Percentiles rank a stretch among this genome's conserved stretches.
phyloP scores from a whole-genome alignment of 1,140 invertebrate genomes.

The Magallana ariakensis region DNA sequence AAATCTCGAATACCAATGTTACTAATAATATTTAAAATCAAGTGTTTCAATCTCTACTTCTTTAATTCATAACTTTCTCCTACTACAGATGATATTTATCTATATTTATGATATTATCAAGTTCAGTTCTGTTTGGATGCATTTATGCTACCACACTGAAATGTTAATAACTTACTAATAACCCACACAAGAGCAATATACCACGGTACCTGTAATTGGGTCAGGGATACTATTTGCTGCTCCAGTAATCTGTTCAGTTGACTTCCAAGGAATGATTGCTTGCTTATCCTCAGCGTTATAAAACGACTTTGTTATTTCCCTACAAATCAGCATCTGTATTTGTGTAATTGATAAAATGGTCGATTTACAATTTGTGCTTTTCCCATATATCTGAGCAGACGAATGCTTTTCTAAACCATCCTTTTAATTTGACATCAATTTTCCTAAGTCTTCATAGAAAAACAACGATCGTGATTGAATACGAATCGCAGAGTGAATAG shows the following conservation, averaged over 20 bases:
- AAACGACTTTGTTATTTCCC: neutral
- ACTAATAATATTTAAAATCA: too few relatives aligned
- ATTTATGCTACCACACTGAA: too few relatives aligned
- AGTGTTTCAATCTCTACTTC: too few relatives aligned
- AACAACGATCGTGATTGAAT: neutral
- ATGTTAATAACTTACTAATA: too few relatives aligned
- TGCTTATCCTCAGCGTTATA: neutral
- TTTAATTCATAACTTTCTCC: too few relatives aligned
- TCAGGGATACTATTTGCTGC: neutral
- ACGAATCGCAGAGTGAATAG: neutral
- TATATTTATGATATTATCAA: too few relatives aligned
- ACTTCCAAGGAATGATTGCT: neutral
- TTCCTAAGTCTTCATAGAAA: neutral
- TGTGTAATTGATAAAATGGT: conserved; percentile 17
- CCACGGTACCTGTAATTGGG: neutral
- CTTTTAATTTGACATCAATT: neutral
- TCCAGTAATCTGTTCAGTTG: neutral
- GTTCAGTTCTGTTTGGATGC: too few relatives aligned
- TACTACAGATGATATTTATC: too few relatives aligned
- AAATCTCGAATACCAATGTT: too few relatives aligned
- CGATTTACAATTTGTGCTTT: conserved; percentile 5
- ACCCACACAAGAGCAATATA: too few relatives aligned
- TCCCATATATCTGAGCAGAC: neutral
- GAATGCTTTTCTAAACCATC: neutral
- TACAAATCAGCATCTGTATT: neutral